Evolutionary conservation across 2,113 vertebrate genomes (phyloP).

Genomic region (Papio anubis): DNA sequence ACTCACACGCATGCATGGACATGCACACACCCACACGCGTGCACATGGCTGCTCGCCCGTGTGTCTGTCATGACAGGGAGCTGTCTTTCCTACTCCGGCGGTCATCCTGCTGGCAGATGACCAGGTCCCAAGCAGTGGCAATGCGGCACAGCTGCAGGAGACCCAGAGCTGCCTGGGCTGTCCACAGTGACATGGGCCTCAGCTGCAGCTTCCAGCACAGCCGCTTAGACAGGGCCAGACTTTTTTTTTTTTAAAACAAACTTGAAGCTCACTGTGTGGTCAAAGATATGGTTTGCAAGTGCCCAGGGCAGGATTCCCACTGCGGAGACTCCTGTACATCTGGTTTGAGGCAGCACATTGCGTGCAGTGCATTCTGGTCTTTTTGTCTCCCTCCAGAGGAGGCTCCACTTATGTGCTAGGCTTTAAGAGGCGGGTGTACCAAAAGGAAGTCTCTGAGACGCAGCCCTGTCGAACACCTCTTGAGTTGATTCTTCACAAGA

Average conservation of each 20-base stretch:
- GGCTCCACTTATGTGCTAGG: not conserved
- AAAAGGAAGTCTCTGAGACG: no score
- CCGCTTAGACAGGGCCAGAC: not conserved
- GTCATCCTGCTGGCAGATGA: no score
- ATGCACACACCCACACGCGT: not conserved
- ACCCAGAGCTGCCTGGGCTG: no score
- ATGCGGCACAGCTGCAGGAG: not conserved
- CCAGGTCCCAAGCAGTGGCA: not conserved
- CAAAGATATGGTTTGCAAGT: not conserved
- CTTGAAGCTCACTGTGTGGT: not conserved
- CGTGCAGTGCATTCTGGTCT: not conserved
- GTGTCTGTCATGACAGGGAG: no score
- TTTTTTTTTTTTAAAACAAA: not conserved
- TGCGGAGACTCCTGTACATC: not conserved
- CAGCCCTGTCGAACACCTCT: not conserved
- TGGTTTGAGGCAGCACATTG: fast-evolving
- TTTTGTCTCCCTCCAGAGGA: not conserved
- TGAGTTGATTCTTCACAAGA: not conserved
- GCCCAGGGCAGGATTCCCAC: not conserved
- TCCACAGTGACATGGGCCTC: fast-evolving
- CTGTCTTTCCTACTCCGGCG: fast-evolving
- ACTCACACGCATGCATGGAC: not conserved
- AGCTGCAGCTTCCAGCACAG: not conserved
- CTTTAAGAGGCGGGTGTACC: not conserved
- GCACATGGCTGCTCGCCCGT: not conserved